Conservation (phyloP, 1,140 invertebrate species). For the Leptopilina clavipes region DNA sequence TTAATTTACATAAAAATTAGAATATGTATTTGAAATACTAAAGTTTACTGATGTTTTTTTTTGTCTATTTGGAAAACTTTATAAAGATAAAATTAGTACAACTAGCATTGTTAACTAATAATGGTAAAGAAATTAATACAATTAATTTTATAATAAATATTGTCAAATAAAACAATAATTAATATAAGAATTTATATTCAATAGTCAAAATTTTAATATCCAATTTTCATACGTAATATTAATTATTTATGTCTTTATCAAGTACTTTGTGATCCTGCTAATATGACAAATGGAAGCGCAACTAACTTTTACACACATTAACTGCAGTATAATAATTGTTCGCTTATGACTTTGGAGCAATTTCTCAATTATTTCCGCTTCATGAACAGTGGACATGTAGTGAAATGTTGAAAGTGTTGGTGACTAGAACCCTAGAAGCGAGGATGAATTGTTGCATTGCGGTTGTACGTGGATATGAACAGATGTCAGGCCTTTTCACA, state of each 20-base stretch:
- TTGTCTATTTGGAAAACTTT: too few species aligned
- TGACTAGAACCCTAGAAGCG: slow-evolving; percentile 7
- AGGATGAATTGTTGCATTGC: slow-evolving; percentile 6
- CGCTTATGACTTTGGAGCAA: background rate
- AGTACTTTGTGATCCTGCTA: background rate
- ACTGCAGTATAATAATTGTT: background rate
- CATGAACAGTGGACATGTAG: slow-evolving; percentile 3
- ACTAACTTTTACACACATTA: background rate
- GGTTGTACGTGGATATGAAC: slow-evolving; percentile 9
- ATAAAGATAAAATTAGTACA: too few species aligned
- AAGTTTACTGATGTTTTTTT: too few species aligned
- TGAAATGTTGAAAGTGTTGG: slow-evolving; percentile 10
- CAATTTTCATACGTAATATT: too few species aligned
- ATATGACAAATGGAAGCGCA: background rate
- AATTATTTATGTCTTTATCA: background rate
- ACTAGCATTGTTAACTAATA: too few species aligned
- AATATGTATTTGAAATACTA: too few species aligned
- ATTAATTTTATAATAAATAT: too few species aligned
- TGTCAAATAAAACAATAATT: too few species aligned
- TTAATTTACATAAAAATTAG: too few species aligned
- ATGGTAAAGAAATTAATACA: too few species aligned
- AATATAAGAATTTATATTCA: too few species aligned
- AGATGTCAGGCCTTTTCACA: slow-evolving; percentile 15
- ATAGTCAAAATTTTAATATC: too few species aligned
- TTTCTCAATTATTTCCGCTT: slow-evolving; percentile 3